phyloP scores from a whole-genome alignment of 2,113 vertebrate species.

The Trematomus loennbergii region DNA sequence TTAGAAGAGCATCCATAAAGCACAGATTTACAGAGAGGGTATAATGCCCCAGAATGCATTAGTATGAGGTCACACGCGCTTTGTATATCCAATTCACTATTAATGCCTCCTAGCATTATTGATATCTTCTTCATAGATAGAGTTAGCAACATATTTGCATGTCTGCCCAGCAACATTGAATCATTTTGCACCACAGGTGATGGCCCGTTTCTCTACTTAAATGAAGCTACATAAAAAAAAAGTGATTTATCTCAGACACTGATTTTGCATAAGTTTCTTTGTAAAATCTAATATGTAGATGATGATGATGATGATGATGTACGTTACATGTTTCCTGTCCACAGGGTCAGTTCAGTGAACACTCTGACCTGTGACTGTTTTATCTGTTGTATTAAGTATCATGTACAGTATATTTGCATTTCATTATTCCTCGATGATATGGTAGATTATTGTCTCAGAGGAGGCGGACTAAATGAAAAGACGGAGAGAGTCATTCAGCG shows the following conservation, averaged over 20 bases:
- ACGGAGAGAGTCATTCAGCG: slow-evolving; percentile 60
- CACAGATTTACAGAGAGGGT: no score
- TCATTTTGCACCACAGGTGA: neutral
- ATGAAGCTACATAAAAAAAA: neutral
- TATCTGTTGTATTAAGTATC: slow-evolving; percentile 44
- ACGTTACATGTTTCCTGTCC: neutral
- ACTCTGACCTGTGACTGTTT: neutral
- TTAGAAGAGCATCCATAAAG: no score
- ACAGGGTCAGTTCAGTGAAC: slow-evolving; percentile 16
- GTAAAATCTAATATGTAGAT: slow-evolving; percentile 13
- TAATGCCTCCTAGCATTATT: neutral
- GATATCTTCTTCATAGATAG: slow-evolving; percentile 1
- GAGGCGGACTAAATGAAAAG: slow-evolving; percentile 58
- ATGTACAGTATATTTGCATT: slow-evolving; percentile 58
- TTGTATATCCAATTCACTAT: neutral
- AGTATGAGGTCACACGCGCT: no score
- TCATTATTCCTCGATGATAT: slow-evolving; percentile 22
- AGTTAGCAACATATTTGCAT: neutral
- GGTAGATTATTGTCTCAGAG: slow-evolving; percentile 23
- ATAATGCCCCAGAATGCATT: no score
- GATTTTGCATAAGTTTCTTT: neutral
- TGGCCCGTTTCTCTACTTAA: neutral
- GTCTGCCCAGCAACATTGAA: neutral
- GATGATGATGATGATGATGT: neutral
- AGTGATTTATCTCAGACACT: neutral